Evolutionary conservation across 2,797 vertebrate species (phyloP), one percentile per base, ranked within the genome.

Genomic region (Acestrorhynchus altus): DNA sequence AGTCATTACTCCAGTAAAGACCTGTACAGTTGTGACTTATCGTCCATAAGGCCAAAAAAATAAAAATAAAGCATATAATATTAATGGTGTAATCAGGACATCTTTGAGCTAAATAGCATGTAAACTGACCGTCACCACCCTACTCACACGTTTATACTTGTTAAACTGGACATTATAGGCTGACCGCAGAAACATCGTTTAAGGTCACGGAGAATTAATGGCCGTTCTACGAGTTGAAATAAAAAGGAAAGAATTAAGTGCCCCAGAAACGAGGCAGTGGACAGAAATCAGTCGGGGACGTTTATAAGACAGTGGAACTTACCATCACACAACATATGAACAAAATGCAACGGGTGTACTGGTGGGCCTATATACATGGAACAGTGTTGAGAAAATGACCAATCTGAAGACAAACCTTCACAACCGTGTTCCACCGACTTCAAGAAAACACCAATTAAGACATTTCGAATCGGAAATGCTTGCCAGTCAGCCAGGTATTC

Each of bases 21-120:
- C 66, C 22, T 40, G 49, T 52, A 65, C 35, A 63, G 31, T 68
- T 68, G 42, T 5, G 52, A 74, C 72, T 72, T 78, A 44, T 65
- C 52, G 60, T 47, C 60, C 72, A 64, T 65, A 49, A 77, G 46
- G 49, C 26, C 57, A 78, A 74, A 72, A 77, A n/a, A n/a, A n/a
- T n/a, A n/a, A n/a, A n/a, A 18, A 28, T 59, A 15, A 78, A 77
- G 74, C 82, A 81, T 54, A 52, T 67, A 73, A 76, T 81, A 72
- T 63, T 20, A 61, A 44, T 28, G 16, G 60, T 64, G 51, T 47
- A 76, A 59, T 76, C 44, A 15, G 39, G 12, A 54, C 7, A 22
- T 44, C 47, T 47, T 39, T 11, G 20, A 65, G n/a, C n/a, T 65
- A 72, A 51, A 20, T 46, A 40, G 44, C 68, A 65, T 71, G 69